Evolutionary conservation across 2,797 vertebrate genomes (phyloP).

Genomic region (Hafferia zeledoni): DNA sequence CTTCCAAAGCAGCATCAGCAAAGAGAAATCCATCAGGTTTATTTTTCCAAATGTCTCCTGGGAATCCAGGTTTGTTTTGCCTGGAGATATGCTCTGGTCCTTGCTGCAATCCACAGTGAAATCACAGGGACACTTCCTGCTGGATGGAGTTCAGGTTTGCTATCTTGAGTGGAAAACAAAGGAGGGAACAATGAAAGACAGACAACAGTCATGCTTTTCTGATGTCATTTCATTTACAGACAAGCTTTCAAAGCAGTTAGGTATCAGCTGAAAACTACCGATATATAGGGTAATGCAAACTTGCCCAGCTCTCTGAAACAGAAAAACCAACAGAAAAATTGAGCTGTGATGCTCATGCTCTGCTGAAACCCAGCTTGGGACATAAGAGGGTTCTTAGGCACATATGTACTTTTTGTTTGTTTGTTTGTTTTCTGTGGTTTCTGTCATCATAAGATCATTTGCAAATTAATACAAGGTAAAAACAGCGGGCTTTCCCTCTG

Average conservation of each 20-base stretch:
- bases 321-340: not conserved
- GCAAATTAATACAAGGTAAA: not conserved
- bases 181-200: not conserved
- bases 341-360: rapidly evolving
- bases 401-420: no score
- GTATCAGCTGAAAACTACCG: not conserved
- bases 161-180: conserved; percentile 8
- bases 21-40: not conserved
- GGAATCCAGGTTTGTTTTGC: not conserved
- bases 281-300: not conserved
- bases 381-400: not conserved
- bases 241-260: not conserved
- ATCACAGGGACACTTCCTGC: not conserved
- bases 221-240: not conserved
- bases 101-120: not conserved
- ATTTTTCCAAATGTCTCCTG: not conserved
- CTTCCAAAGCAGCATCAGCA: not conserved
- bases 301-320: not conserved
- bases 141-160: not conserved
- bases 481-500: not conserved
- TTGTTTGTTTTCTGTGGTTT: not conserved
- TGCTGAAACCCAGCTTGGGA: not conserved
- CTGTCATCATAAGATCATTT: not conserved
- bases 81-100: not conserved
- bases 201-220: not conserved